Evolutionary conservation across 2,113 vertebrate genomes (phyloP), one percentile per base, ranked within the genome.

Genomic region (Athene noctua): DNA sequence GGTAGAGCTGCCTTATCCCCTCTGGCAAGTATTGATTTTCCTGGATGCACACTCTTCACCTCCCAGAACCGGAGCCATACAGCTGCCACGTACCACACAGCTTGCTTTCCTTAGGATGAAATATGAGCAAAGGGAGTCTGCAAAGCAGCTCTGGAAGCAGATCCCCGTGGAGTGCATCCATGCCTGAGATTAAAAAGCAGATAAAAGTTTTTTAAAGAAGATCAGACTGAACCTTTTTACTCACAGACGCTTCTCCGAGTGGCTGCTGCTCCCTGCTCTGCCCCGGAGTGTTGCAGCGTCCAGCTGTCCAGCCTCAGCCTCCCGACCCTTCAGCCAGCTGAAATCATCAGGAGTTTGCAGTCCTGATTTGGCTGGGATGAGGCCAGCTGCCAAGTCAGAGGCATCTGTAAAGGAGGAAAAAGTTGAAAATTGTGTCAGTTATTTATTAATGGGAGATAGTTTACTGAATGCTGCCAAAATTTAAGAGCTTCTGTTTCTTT

Each of bases 381-480:
- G n/a, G 84, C 91, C 47, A 49, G 62, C 91, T 96, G 90, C 94
- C 84, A 91, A 97, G 88, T 8, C 1, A 80, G 71, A 91, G 75
- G 70, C 62, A 74, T 90, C 90, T 88, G 72, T 77, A 93, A 92
- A 81, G 52, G 66, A 96, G 59, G 14, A 82, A 90, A 82, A 92
- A 85, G 87, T 22, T 88, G 49, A 68, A 90, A 66, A 82, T 88
- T 62, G 58, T 95, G 86, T 91, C 88, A 94, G 91, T 87, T 95
- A 85, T 94, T 91, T 96, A 91, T 94, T 92, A 92, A 87, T 49
- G 57, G 80, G 73, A 96, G 55, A 71, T 34, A 86, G 82, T 59
- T 95, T 86, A 84, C 67, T 38, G 65, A 92, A 94, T 63, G 55
- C 74, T 96, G 95, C 96, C 97, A 95, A 86, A 84, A 94, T 55